Percentiles rank a stretch among this genome's conserved stretches.
These are phyloP conservation scores for Euwallacea fornicatus DNA, from an alignment of 1,140 invertebrate genomes.

Conservation along the genomic window DNA sequence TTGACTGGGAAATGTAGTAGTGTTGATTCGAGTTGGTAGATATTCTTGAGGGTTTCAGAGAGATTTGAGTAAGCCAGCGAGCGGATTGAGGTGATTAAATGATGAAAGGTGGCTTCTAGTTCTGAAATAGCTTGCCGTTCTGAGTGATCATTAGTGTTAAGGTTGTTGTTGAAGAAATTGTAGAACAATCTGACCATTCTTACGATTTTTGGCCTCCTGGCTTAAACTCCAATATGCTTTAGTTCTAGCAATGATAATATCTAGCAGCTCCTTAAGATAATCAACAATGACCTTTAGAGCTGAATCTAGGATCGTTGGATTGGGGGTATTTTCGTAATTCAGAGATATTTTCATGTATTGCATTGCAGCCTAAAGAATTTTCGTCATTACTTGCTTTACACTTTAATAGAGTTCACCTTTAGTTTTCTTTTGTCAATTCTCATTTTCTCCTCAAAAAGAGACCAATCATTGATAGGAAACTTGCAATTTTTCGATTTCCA, in stretches of 20 bases:
- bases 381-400: no score
- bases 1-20: conserved; percentile 41
- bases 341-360: conserved; percentile 29
- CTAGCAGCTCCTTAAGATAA: conserved; percentile 38
- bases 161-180: not conserved
- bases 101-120: conserved; percentile 38
- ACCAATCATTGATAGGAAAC: conserved; percentile 37
- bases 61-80: conserved; percentile 38
- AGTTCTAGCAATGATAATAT: conserved; percentile 37
- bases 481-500: conserved; percentile 39
- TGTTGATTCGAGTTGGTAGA: conserved; percentile 40
- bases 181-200: not conserved
- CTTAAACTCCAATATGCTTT: conserved; percentile 10
- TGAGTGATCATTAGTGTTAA: conserved; percentile 5
- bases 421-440: conserved; percentile 24
- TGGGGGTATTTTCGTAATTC: conserved; percentile 34
- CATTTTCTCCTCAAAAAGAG: conserved; percentile 21
- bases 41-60: conserved; percentile 24
- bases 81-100: conserved; percentile 36
- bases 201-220: not conserved
- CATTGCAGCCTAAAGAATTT: conserved; percentile 12
- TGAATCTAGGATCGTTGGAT: conserved; percentile 30
- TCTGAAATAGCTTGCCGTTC: conserved; percentile 38
- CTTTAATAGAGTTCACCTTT: conserved; percentile 1
- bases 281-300: conserved; percentile 28